Evolutionary conservation across 2,888 invertebrate species (phyloP).

Genomic region (Tetramorium bicarinatum): DNA sequence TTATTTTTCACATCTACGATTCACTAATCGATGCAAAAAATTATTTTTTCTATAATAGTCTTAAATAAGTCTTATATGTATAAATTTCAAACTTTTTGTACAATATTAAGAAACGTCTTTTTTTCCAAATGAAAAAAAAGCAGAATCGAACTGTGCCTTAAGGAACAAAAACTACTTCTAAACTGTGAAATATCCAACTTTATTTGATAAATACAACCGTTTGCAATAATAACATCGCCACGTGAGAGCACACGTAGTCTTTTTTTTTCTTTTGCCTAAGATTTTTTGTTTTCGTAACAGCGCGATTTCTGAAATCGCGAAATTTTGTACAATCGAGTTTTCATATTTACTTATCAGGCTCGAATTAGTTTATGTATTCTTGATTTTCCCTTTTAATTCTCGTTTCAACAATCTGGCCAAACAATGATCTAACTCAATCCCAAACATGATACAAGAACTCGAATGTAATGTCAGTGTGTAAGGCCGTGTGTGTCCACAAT

Average conservation of each 20-base stretch:
- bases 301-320: background rate
- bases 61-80: background rate
- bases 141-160: background rate
- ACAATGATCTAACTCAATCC: background rate
- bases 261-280: background rate
- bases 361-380: background rate
- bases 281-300: slow-evolving; percentile 10
- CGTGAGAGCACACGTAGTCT: background rate
- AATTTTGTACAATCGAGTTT: background rate
- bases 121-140: background rate
- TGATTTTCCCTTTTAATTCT: background rate
- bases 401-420: background rate
- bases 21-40: background rate
- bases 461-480: background rate
- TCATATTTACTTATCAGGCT: background rate
- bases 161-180: background rate
- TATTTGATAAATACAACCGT: slow-evolving; percentile 10
- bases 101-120: background rate
- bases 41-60: background rate
- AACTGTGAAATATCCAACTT: slow-evolving; percentile 23
- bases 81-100: background rate
- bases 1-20: background rate
- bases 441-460: background rate
- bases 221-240: background rate
- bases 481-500: too few relatives aligned